Evolutionary conservation across 1,140 invertebrate species (phyloP).

Genomic region (Galleria mellonella): DNA sequence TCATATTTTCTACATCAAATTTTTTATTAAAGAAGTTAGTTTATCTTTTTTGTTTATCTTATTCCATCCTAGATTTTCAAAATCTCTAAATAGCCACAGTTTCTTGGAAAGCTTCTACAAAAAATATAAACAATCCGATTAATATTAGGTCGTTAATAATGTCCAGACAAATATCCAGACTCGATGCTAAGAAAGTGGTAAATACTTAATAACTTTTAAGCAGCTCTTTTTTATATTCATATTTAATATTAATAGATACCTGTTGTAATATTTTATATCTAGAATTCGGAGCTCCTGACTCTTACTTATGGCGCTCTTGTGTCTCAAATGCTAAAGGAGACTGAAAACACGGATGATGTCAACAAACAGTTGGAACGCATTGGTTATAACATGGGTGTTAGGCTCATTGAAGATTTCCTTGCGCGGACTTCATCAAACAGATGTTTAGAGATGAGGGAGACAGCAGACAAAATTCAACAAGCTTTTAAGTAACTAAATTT

Average conservation of each 20-base stretch:
- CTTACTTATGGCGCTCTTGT: constrained; percentile 98
- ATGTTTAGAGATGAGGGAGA: constrained; percentile 97
- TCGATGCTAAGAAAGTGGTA: constrained; percentile 73
- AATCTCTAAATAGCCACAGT: too few species aligned
- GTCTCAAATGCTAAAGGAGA: constrained; percentile 97
- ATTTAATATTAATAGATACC: background rate
- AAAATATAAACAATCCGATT: too few species aligned
- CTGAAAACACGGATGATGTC: constrained; percentile 97
- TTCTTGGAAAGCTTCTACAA: too few species aligned
- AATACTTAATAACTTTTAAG: constrained; percentile 16
- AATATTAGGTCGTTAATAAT: constrained; percentile 32
- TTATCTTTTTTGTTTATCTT: too few species aligned
- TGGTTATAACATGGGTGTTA: constrained; percentile 98
- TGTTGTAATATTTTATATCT: constrained; percentile 53
- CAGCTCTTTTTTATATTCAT: background rate
- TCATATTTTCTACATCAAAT: too few species aligned
- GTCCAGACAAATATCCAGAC: constrained; percentile 65
- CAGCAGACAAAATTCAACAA: constrained; percentile 95
- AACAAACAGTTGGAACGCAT: constrained; percentile 95
- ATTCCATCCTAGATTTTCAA: too few species aligned
- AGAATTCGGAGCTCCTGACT: constrained; percentile 98
- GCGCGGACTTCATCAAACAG: constrained; percentile 91
- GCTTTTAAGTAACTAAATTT: constrained; percentile 61
- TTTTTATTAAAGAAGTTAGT: too few species aligned
- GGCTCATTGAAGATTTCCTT: constrained; percentile 98